These are phyloP conservation scores for Hoplodrina ambigua DNA, from an alignment of 2,888 invertebrate genomes.

Conservation along the genomic window DNA sequence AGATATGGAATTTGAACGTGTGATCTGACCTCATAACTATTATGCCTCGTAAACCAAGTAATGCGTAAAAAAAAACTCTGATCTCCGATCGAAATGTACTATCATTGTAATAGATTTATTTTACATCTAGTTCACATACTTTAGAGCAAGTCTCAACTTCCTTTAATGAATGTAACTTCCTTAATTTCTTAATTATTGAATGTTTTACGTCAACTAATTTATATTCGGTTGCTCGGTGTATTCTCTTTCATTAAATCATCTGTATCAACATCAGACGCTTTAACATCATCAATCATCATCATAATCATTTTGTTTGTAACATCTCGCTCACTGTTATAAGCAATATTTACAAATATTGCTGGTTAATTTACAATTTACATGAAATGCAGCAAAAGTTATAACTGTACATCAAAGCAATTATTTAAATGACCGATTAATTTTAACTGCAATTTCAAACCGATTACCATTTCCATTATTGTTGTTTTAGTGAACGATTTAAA, in stretches of 20 bases:
- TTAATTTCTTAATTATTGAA: conserved; percentile 9
- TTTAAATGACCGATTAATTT: conserved; percentile 12
- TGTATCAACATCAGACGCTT: neutral
- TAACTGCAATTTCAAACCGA: conserved; percentile 19
- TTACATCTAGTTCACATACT: conserved; percentile 8
- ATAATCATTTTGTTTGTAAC: neutral
- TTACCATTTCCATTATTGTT: conserved; percentile 7
- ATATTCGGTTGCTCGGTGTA: neutral
- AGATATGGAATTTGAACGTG: conserved; percentile 30
- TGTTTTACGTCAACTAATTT: neutral
- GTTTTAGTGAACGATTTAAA: conserved; percentile 18
- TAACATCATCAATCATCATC: neutral
- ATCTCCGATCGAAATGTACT: neutral
- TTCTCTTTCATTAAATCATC: neutral
- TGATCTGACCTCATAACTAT: conserved; percentile 40
- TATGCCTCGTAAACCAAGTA: conserved; percentile 14
- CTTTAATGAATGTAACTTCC: conserved; percentile 8
- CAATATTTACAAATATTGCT: neutral
- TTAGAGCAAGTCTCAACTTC: neutral
- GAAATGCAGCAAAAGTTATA: neutral
- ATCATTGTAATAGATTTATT: neutral
- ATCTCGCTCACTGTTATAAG: neutral
- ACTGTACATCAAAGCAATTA: conserved; percentile 19
- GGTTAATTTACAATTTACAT: neutral
- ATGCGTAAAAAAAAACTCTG: conserved; percentile 1